These are phyloP conservation scores for Lithosia quadra DNA, from an alignment of 2,888 invertebrate genomes.

Conservation along the genomic window DNA sequence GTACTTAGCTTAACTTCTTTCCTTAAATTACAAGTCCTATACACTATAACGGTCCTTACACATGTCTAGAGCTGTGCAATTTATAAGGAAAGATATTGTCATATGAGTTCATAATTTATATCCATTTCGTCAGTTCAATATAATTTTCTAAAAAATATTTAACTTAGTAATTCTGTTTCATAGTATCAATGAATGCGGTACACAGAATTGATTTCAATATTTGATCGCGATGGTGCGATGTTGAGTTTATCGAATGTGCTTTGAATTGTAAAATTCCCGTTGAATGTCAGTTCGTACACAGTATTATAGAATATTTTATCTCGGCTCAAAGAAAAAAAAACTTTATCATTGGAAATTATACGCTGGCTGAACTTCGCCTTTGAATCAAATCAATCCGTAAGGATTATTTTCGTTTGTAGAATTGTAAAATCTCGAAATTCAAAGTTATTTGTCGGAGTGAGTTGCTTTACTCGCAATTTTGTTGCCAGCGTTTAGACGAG, in stretches of 20 bases:
- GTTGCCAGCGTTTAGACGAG: not conserved
- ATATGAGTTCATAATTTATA: no score
- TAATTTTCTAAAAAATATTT: no score
- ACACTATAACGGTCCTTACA: no score
- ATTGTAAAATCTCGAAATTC: no score
- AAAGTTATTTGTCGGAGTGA: not conserved
- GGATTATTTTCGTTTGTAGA: not conserved
- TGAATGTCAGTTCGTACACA: not conserved
- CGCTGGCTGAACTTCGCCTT: not conserved
- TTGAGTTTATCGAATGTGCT: not conserved
- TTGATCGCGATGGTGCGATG: not conserved
- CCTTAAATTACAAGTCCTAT: no score
- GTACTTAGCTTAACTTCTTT: no score
- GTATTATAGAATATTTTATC: not conserved
- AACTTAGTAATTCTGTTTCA: not conserved
- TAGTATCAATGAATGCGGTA: not conserved
- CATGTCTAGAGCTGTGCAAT: no score
- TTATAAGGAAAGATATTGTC: no score
- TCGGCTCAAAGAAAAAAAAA: not conserved
- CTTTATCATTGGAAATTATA: not conserved
- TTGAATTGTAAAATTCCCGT: not conserved
- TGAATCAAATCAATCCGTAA: constrained; percentile 4
- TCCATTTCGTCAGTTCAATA: no score
- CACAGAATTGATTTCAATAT: not conserved
- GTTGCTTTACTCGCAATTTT: not conserved